Evolutionary conservation across 2,113 vertebrate species (phyloP).

Genomic region (Daubentonia madagascariensis): DNA sequence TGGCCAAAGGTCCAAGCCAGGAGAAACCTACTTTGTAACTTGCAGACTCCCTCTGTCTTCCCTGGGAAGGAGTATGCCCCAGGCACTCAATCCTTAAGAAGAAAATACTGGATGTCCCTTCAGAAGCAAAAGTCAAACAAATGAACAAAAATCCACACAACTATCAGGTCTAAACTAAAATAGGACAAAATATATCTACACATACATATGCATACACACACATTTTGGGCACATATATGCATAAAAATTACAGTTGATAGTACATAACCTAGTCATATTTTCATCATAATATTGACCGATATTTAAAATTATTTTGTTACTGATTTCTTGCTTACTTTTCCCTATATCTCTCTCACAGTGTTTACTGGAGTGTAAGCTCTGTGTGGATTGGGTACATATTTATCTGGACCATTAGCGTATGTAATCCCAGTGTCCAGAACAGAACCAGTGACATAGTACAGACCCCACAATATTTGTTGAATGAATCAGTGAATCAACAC

Average conservation of each 20-base stretch:
- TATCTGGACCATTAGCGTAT: neutral
- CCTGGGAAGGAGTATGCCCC: neutral
- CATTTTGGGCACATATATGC: neutral
- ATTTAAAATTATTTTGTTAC: neutral
- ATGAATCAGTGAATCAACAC: neutral
- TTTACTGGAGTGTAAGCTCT: neutral
- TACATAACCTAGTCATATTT: neutral
- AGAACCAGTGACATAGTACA: neutral
- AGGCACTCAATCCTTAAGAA: neutral
- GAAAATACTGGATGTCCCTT: neutral
- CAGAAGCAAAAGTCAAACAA: neutral
- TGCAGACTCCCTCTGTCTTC: neutral
- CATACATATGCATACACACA: neutral
- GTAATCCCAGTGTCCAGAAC: neutral
- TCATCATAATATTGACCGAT: neutral
- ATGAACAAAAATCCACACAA: neutral
- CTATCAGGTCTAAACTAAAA: neutral
- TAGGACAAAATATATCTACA: neutral
- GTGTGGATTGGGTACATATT: neutral
- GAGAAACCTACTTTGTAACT: neutral
- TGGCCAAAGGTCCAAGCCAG: neutral
- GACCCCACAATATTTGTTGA: neutral
- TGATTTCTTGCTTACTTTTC: neutral
- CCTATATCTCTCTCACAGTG: neutral
- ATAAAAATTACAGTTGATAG: neutral